Evolutionary conservation across 2,888 invertebrate genomes (phyloP), one percentile per base, ranked within the genome.

Genomic region (Troilus luridus): DNA sequence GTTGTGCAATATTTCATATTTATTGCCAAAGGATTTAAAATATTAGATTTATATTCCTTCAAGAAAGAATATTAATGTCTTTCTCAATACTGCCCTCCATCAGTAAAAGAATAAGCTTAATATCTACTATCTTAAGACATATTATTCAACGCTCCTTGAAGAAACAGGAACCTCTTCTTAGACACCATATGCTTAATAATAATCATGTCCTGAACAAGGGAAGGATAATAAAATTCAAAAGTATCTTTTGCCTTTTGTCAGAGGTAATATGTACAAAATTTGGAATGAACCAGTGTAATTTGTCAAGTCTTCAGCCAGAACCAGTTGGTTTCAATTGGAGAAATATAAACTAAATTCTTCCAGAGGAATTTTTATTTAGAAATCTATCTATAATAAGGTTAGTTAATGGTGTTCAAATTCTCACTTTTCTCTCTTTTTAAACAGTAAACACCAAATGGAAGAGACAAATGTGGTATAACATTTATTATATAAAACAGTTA

Each of bases 381-480:
- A 77, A 41, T 8, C 72, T 41, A 41, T 24, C 64, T 41, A 24
- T 67, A 27, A 72, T 27, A 41, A 77, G 72, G 72, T 77, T 77
- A 17, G 72, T 77, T 77, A 77, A 77, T 77, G 72, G 72, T 77
- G 72, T 77, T 77, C 72, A 41, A 77, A 41, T 77, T 41, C 72
- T 27, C 17, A 41, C 17, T 77, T 77, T 14, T 41, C 12, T 77
- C 72, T 77, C 72, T 77, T 85, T 85, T 85, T n/a, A 58, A 85
- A 56, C 56, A 85, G 56, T 85, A 56, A 85, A 56, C 56, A 85
- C 21, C 85, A 85, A 85, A 85, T 85, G 85, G 85, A 85, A 85
- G 85, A 85, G 85, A 85, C 85, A 85, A 85, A 85, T 85, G 85
- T 85, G 85, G 85, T 85, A 85, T 85, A 85, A 85, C 85, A 85